phyloP scores from a whole-genome alignment of 2,113 vertebrate species.

The Narcine bancroftii region DNA sequence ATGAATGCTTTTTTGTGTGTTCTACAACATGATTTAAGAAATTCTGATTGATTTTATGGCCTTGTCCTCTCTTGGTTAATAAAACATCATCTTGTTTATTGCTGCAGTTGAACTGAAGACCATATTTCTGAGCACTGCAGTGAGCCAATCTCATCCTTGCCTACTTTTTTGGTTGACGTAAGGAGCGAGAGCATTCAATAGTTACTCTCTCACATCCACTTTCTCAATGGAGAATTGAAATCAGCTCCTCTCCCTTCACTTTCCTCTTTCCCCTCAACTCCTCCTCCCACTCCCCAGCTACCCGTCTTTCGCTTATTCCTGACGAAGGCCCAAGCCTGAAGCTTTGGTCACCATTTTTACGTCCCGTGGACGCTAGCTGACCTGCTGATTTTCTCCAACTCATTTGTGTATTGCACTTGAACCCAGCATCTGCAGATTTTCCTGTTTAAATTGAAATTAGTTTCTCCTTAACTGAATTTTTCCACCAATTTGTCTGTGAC shows the following conservation, averaged over 20 bases:
- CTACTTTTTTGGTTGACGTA: neutral
- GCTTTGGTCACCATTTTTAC: too few relatives aligned
- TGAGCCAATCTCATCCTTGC: neutral
- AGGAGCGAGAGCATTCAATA: neutral
- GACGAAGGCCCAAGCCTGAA: too few relatives aligned
- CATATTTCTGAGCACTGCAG: neutral
- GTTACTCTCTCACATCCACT: neutral
- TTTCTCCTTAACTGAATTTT: too few relatives aligned
- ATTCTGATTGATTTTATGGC: neutral
- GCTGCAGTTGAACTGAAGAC: neutral
- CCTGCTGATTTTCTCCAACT: too few relatives aligned
- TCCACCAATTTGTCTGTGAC: too few relatives aligned
- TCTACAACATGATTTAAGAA: neutral
- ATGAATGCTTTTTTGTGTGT: neutral
- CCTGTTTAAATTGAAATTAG: too few relatives aligned
- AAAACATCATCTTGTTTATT: neutral
- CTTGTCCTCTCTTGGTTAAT: neutral
- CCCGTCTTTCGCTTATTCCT: too few relatives aligned
- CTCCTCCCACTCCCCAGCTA: too few relatives aligned
- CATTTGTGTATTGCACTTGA: too few relatives aligned
- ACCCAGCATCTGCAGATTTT: too few relatives aligned
- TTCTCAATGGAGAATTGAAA: neutral
- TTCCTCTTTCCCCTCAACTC: neutral
- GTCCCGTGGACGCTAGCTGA: too few relatives aligned
- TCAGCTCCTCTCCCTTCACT: neutral